Conservation (phyloP, 2,113 vertebrate species). For the Trogon melanurus region DNA sequence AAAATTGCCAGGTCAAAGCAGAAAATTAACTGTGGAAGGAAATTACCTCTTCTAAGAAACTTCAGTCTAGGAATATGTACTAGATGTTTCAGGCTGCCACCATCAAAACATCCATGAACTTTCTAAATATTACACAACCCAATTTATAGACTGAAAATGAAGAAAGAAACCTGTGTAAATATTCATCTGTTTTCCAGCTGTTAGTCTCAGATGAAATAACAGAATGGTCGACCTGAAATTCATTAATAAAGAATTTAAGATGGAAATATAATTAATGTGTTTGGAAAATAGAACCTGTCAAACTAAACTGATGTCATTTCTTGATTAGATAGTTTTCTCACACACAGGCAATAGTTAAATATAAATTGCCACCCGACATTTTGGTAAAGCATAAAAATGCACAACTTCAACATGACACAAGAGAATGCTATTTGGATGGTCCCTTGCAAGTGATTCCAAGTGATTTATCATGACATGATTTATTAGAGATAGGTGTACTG, state of each 20-base stretch:
- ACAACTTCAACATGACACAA: background rate
- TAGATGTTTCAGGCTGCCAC: background rate
- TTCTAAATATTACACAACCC: background rate
- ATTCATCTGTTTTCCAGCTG: background rate
- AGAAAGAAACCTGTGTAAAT: background rate
- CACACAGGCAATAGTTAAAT: background rate
- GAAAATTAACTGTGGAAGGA: background rate
- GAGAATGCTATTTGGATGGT: background rate
- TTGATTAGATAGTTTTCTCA: background rate
- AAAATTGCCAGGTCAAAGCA: background rate
- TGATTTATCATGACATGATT: background rate
- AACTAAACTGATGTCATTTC: rapidly evolving
- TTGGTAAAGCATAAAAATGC: background rate
- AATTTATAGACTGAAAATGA: background rate
- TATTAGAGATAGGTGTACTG: background rate
- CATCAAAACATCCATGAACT: background rate
- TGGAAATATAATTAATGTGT: background rate
- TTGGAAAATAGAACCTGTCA: background rate
- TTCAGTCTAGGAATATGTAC: background rate
- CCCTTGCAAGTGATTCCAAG: background rate
- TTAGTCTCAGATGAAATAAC: background rate
- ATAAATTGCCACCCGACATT: background rate
- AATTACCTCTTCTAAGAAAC: background rate
- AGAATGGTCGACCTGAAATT: background rate
- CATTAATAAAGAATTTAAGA: background rate